Evolutionary conservation across 2,888 invertebrate species (phyloP).

Genomic region (Cantharis rustica): DNA sequence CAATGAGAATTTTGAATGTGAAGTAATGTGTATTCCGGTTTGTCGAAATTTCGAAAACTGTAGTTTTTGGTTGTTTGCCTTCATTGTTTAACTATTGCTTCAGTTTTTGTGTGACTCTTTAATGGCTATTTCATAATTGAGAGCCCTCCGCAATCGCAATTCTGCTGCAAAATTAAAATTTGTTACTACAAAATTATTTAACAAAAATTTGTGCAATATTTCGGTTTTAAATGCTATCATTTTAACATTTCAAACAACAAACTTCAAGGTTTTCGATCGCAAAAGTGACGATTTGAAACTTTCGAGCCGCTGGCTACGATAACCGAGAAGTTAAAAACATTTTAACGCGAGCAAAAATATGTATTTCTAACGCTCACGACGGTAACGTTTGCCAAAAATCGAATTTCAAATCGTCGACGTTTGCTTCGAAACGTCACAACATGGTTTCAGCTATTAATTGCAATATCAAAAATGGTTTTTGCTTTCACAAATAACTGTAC

Average conservation of each 20-base stretch:
- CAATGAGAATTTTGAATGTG: constrained; percentile 75
- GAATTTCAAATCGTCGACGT: not conserved
- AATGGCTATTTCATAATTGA: constrained; percentile 76
- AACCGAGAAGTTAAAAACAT: too few relatives aligned
- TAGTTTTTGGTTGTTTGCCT: constrained; percentile 65
- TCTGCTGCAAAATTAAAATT: constrained; percentile 41
- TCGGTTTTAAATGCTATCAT: not conserved
- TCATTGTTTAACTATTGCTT: constrained; percentile 74
- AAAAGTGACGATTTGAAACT: not conserved
- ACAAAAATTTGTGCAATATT: constrained; percentile 4
- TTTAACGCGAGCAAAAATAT: not conserved
- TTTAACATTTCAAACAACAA: not conserved
- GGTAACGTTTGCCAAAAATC: not conserved
- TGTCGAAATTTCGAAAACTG: constrained; percentile 39
- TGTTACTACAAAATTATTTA: constrained; percentile 41
- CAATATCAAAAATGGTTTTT: not conserved
- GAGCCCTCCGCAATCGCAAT: constrained; percentile 60
- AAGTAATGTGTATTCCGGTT: constrained; percentile 46
- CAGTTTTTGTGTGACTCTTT: constrained; percentile 71
- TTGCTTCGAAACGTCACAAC: not conserved
- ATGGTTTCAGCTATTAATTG: not conserved
- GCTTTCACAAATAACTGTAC: constrained; percentile 23
- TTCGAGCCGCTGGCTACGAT: not conserved
- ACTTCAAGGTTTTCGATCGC: not conserved
- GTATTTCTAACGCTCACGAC: not conserved